A percentile compares a stretch with the other conserved stretches of the same genome.
Evolutionary conservation across 2,888 invertebrate genomes (phyloP).

Genomic region (Eupithecia dodoneata): DNA sequence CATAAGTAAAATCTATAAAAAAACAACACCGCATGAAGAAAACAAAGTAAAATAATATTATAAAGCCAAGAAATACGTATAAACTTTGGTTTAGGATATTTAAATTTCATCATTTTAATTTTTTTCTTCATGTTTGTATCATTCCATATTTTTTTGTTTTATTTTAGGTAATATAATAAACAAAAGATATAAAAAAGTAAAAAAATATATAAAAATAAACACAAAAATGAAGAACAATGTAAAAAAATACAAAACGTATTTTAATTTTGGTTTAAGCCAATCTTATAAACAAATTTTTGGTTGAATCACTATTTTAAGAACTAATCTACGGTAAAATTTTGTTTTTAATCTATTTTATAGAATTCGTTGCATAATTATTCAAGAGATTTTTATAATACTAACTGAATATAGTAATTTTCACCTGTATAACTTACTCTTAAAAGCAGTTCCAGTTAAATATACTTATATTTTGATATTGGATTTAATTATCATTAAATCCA

Average conservation of each 20-base stretch:
- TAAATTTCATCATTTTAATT: not conserved
- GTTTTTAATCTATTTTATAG: not conserved
- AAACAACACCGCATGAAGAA: not conserved
- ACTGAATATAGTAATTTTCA: not conserved
- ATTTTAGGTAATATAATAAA: not conserved
- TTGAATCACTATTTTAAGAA: not conserved
- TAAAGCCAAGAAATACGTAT: not conserved
- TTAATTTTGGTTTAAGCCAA: not conserved
- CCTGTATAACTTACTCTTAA: not conserved
- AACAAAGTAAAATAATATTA: not conserved
- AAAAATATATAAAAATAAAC: not conserved
- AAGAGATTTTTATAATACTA: not conserved
- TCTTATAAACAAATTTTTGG: not conserved
- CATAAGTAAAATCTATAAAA: not conserved
- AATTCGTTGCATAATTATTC: not conserved
- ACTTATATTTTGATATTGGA: not conserved
- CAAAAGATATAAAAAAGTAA: not conserved
- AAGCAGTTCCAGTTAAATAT: not conserved
- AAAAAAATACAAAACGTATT: not conserved
- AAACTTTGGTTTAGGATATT: not conserved
- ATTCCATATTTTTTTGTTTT: not conserved
- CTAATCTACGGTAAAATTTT: not conserved
- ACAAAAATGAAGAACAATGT: not conserved
- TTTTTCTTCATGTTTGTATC: not conserved
- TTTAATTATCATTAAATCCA: too few species aligned